phyloP scores from a whole-genome alignment of 2,797 vertebrate genomes.

The Melanotaenia nigrans region DNA sequence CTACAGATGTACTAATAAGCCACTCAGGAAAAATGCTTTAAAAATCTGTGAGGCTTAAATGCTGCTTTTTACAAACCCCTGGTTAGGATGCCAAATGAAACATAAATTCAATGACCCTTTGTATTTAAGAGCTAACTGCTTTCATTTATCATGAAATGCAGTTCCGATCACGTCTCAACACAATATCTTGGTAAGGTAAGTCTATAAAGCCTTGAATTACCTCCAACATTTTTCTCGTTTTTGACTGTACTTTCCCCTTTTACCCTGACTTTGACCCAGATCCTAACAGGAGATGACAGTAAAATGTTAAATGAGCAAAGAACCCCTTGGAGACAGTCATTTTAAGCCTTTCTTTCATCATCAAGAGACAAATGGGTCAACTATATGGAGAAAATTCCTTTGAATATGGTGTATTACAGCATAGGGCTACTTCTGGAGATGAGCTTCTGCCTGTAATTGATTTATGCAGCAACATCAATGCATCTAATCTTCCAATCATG shows the following conservation, averaged over 20 bases:
- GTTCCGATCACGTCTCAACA: slow-evolving; percentile 19
- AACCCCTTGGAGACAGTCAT: slow-evolving; percentile 22
- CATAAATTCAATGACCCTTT: slow-evolving; percentile 22
- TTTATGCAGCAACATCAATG: slow-evolving; percentile 10
- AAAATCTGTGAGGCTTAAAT: background rate
- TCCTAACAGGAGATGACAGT: slow-evolving; percentile 37
- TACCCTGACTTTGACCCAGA: slow-evolving; percentile 57
- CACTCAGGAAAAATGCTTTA: background rate
- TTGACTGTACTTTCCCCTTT: slow-evolving; percentile 10
- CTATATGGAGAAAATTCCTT: slow-evolving; percentile 9
- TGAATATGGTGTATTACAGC: slow-evolving; percentile 12
- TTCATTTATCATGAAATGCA: background rate
- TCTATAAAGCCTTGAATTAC: slow-evolving; percentile 28
- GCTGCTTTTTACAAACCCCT: background rate
- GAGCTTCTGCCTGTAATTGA: background rate
- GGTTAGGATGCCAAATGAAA: slow-evolving; percentile 8
- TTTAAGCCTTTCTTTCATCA: slow-evolving; percentile 34
- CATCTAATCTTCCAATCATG: slow-evolving; percentile 16
- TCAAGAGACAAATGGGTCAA: slow-evolving; percentile 34
- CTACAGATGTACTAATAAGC: slow-evolving; percentile 8
- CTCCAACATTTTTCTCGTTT: slow-evolving; percentile 20
- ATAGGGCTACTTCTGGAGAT: slow-evolving; percentile 6
- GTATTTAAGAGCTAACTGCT: background rate
- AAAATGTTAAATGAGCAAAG: slow-evolving; percentile 27
- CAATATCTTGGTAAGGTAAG: slow-evolving; percentile 9